Base-by-base conservation (phyloP, 1,140 invertebrate genomes). In the Penaeus indicus region DNA sequence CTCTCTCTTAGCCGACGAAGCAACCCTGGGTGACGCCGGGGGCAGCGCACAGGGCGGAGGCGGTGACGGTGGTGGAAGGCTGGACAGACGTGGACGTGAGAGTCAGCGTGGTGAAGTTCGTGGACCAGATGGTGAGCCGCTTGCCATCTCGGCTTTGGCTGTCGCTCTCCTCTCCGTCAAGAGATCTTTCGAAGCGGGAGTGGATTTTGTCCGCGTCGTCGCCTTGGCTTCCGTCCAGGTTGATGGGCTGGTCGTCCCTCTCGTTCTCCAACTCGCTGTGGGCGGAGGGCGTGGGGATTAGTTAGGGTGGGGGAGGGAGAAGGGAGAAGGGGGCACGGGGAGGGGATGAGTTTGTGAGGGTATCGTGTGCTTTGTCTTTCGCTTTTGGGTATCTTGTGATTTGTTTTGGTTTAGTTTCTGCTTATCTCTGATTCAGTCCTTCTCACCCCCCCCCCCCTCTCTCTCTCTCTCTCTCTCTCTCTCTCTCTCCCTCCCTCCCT, bases 111-210 rank as follows among this genome's bases (percentile, higher is more conserved):
- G 72, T 86, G 85, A 61, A 86, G 8, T 79, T n/a, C 5, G 85
- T 86, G 1, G 72, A 79, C 85, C 85, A 86, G 38, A 86, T 64
- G 19, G 85, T 86, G 18, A 86, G 79, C n/a, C 78, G 79, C n/a
- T 78, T 86, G 1, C 63, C 63, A 3, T 86, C 85, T 1, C 85
- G 21, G 5, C 16, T 7, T 1, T 16, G n/a, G 0, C 38, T 27
- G 10, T 25, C 21, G 13, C 4, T 1, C 25, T 75, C 27, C 72
- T 38, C 27, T 1, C 42, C 32, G 2, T 27, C 72, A 5, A 75
- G 11, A 3, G 54, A 54, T 16, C 54, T 11, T 11, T 54, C 11
- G 54, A 11, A 5, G 10, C 11, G 54, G 1, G 54, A 54, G 0
- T 0, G 54, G 7, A n/a, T 27, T 25, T 11, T 27, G 3, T 27